phyloP scores from a whole-genome alignment of 2,888 invertebrate species.

The Ophion ventricosus region DNA sequence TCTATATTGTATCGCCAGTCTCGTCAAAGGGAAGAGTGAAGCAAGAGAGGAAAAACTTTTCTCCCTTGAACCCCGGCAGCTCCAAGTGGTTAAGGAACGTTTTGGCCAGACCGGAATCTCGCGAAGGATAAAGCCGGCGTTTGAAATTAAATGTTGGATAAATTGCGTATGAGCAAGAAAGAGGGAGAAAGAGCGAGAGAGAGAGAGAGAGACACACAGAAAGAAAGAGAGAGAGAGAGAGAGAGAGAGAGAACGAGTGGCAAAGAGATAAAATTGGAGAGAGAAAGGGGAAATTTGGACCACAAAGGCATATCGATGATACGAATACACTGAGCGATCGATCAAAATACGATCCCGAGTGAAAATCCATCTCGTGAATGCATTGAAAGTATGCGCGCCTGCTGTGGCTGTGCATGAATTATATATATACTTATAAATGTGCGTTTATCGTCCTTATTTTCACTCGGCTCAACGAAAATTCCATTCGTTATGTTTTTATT shows the following conservation, averaged over 20 bases:
- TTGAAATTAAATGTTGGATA: conserved; percentile 55
- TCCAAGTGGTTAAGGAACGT: conserved; percentile 59
- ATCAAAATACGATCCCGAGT: conserved; percentile 50
- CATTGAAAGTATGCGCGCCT: conserved; percentile 36
- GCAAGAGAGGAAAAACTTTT: conserved; percentile 44
- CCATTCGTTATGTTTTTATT: background rate
- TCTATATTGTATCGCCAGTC: conserved; percentile 15
- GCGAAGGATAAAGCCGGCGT: conserved; percentile 8
- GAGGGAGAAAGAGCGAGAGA: background rate
- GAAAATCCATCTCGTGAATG: conserved; percentile 11
- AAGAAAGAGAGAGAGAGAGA: background rate
- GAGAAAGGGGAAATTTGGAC: background rate
- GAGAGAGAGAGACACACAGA: background rate
- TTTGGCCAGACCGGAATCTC: conserved; percentile 57
- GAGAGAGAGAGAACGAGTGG: background rate
- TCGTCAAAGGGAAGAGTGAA: conserved; percentile 27
- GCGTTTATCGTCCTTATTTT: conserved; percentile 32
- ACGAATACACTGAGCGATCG: conserved; percentile 47
- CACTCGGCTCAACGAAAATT: conserved; percentile 13
- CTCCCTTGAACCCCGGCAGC: conserved; percentile 18
- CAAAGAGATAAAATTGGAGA: too few species aligned
- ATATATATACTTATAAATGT: conserved; percentile 39
- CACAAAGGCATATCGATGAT: conserved; percentile 11
- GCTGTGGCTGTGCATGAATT: conserved; percentile 64
- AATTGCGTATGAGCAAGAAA: background rate